Base-by-base conservation (phyloP, 2,888 invertebrate species). In the Ecdyonurus torrentis region DNA sequence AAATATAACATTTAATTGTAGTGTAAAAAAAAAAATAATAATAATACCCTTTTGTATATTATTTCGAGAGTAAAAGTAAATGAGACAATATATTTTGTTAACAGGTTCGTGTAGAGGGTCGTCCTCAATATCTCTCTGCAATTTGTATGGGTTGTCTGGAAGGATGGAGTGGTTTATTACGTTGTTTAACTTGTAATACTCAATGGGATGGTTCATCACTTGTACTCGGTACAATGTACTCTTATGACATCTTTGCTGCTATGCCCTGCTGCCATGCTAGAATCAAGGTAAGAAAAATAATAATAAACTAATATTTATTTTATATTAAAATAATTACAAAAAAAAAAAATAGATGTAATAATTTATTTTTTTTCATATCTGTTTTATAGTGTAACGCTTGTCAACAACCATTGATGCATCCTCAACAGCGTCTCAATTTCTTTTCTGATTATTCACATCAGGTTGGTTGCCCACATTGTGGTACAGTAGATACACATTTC, bases 201-300 rank as follows among this genome's bases (percentile, higher is more conserved):
- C 86, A 86, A 69, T 95, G 94, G 94, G 91, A 93, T 73, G 97
- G 97, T 24, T 88, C 91, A 23, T 89, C 92, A 61, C 82, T 97
- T 66, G 91, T 97, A 64, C 82, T 97, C 64, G 97, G 97, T 68
- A 95, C 96, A 67, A 95, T 97, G 92, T 98, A 98, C 79, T 91
- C 94, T 65, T 98, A 95, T 73, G 97, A 98, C 77, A 92, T 98
- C 70, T 96, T 98, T 75, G 97, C 97, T 74, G 94, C 96, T 66
- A 91, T 89, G 78, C 94, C 95, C 20, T 98, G 97, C 77, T 97
- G 97, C 78, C 83, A 87, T 72, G 92, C 93, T 72, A 83, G 96
- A 70, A 82, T 95, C 70, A 91, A 89, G 85, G 92, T 93, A 72
- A 74, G 77, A 74, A 37, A 10, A 37, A 37, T 37, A 37, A 37